Evolutionary conservation across 2,113 vertebrate genomes (phyloP), one percentile per base, ranked within the genome.

Genomic region (Lota lota): DNA sequence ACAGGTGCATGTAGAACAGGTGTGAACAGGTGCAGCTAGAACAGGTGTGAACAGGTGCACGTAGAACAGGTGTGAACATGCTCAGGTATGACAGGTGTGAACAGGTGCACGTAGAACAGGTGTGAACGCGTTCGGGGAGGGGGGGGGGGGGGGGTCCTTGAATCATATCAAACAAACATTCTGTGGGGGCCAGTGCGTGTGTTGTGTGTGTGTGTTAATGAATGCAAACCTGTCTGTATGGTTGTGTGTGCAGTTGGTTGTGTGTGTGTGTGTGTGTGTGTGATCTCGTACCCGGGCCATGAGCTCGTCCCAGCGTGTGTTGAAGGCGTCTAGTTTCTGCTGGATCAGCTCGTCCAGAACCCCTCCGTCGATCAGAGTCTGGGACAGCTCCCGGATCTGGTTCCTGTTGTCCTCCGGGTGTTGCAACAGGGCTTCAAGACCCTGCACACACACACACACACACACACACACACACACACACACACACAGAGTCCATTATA

Each of bases 361-460:
- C n/a, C 96, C 94, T 8, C 97, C 97, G 75, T 99, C 97, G 85
- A 94, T 98, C 86, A 99, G 89, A 1, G 96, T 99, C 89, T 99
- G 97, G 65, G 97, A 94, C 89, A 99, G 79, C 67, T 99, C 95
- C 33, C 92, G 91, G 72, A 99, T 98, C 85, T 98, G 97, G 89
- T 94, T 98, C 16, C 95, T 93, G 84, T 98, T 98, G 78, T 99
- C 95, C 76, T 98, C 96, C 36, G 97, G 96, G 90, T 99, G 96
- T 50, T 87, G 93, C 92, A 98, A 86, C 70, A 98, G 84, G 71
- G 76, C 87, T 64, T 97, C 94, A 22, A 99, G 88, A 74, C 93
- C 93, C 97, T 99, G 81, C 72, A 88, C 0, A 81, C 12, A 80
- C 58, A 60, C 0, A 83, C 63, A 69, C 24, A 65, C 1, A 77